Conservation (phyloP, 2,797 vertebrate species). For the Danio tinwini region DNA sequence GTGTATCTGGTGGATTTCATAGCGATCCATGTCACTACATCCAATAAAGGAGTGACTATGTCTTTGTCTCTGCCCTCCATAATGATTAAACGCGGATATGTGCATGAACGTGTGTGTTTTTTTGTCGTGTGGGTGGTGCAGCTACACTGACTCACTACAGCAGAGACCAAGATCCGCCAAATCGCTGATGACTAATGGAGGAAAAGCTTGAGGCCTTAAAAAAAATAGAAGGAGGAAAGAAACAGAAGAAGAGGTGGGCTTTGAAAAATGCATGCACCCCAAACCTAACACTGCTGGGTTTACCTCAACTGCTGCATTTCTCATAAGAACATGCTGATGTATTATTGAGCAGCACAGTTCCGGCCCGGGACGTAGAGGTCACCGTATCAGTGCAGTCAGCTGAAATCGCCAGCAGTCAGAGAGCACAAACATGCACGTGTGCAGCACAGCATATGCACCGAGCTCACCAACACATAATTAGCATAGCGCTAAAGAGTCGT, state of each 20-base stretch:
- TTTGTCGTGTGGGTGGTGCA: slow-evolving; percentile 42
- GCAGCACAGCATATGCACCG: slow-evolving; percentile 1
- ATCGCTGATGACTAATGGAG: slow-evolving; percentile 56
- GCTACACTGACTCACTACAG: slow-evolving; percentile 61
- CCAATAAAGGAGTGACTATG: slow-evolving; percentile 4
- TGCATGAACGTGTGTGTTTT: slow-evolving; percentile 12
- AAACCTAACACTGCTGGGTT: slow-evolving; percentile 40
- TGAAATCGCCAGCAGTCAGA: slow-evolving; percentile 48
- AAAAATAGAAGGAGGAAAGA: neutral
- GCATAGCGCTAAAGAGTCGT: neutral
- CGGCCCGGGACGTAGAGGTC: slow-evolving; percentile 37
- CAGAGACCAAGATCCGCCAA: slow-evolving; percentile 28
- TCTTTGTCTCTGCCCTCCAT: slow-evolving; percentile 13
- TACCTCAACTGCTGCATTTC: slow-evolving; percentile 41
- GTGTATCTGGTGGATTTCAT: neutral
- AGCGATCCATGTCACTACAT: neutral
- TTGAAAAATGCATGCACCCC: slow-evolving; percentile 51
- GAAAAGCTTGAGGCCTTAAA: slow-evolving; percentile 25
- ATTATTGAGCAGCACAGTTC: slow-evolving; percentile 64
- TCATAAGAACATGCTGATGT: slow-evolving; percentile 62
- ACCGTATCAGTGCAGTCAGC: slow-evolving; percentile 44
- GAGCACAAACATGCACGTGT: slow-evolving; percentile 30
- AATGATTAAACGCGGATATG: slow-evolving; percentile 9
- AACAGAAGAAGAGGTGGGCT: slow-evolving; percentile 32
- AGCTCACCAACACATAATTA: slow-evolving; percentile 14